Base-by-base conservation (phyloP, 2,797 vertebrate species). In the Buphagus erythrorhynchus region DNA sequence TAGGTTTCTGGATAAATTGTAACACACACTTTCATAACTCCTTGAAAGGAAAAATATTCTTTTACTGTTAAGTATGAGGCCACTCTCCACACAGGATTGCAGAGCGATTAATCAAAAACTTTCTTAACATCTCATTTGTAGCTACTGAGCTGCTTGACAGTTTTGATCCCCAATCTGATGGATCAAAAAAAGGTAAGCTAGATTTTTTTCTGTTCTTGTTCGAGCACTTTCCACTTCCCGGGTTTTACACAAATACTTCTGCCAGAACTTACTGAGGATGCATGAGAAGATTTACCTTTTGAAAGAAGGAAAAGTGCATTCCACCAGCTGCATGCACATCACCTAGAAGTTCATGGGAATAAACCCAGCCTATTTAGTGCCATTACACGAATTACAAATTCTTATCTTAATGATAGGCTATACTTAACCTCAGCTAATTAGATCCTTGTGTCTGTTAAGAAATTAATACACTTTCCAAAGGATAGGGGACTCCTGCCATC, bases 311-410 rank as follows among this genome's bases (percentile, higher is more conserved):
- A 88, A 78, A 80, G 66, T 8, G 35, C 66, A 73, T 81, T 57
- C 26, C 31, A 15, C 6, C 5, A 24, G 45, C 49, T 80, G 58
- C 0, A 0, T 2, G 29, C 28, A 59, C 40, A 29, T 29, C 45
- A 80, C 11, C 11, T 36, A 88, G 45, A 55, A 57, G 55, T 48
- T 93, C 71, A 51, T 52, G 31, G 73, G 95, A 93, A 92, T 48
- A 84, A 81, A 81, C 79, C 18, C 46, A 24, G 35, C 35, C 62
- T 61, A 29, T 55, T 69, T 91, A 77, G 10, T 24, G 57, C 12
- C 51, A 88, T 69, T 88, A 93, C 21, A 61, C 63, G 95, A 96
- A 95, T 40, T 20, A 77, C 31, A 79, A 68, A 59, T 42, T 76
- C 85, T 87, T 82, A 74, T 92, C 68, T 93, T 94, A 91, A 45